A percentile compares a stretch with the other conserved stretches of the same genome.
These are phyloP conservation scores for Phrynosoma platyrhinos DNA, from an alignment of 2,113 vertebrate genomes.

Conservation along the genomic window DNA sequence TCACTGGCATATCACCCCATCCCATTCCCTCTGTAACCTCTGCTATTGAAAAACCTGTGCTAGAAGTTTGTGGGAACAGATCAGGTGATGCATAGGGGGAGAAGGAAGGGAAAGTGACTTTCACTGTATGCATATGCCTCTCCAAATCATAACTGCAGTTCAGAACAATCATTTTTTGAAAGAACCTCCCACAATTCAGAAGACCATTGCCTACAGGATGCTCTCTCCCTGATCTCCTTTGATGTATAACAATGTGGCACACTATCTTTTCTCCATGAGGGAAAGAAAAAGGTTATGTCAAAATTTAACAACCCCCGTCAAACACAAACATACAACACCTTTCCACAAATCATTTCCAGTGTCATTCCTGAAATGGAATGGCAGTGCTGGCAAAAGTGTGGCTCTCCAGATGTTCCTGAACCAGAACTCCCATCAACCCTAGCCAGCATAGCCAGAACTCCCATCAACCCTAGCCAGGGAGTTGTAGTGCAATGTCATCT, in stretches of 20 bases:
- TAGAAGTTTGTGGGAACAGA: not conserved
- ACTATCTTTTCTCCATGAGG: too few species aligned
- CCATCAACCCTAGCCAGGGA: not conserved
- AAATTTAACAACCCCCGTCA: not conserved
- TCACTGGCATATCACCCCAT: too few species aligned
- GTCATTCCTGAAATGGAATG: too few species aligned
- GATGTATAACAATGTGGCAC: not conserved
- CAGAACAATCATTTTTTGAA: not conserved
- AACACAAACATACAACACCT: not conserved
- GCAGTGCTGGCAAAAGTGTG: not conserved
- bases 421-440: not conserved
- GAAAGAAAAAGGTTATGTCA: not conserved
- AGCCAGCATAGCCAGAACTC: not conserved
- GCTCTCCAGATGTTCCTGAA: not conserved
- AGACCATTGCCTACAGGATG: not conserved
- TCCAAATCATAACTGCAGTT: not conserved
- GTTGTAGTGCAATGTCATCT: not conserved
- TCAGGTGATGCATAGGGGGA: not conserved
- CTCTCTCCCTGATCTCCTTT: not conserved
- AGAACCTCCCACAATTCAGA: not conserved
- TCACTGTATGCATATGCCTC: too few species aligned
- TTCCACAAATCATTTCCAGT: not conserved
- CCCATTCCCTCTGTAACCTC: too few species aligned
- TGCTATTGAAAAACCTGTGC: not conserved
- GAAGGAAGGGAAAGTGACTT: not conserved